Evolutionary conservation across 2,113 vertebrate genomes (phyloP).

Genomic region (Panurus biarmicus): DNA sequence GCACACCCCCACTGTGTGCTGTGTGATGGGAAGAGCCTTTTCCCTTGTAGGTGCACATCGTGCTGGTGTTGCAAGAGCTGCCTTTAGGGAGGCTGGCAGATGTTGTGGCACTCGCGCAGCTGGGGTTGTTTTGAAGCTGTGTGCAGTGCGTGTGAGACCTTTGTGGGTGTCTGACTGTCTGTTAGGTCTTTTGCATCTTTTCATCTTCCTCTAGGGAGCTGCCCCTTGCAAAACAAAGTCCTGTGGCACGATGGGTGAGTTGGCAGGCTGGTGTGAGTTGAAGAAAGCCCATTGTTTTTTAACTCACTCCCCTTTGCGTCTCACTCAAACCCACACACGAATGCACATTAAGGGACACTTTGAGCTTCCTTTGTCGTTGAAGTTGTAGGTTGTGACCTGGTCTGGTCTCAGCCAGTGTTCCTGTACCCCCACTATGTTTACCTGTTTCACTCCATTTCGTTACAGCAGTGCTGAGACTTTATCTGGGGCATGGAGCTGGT

Average conservation of each 20-base stretch:
- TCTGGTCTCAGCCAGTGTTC: not conserved
- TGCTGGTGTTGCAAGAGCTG: not conserved
- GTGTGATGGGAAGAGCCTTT: not conserved
- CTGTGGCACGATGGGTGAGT: accelerated
- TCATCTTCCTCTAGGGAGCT: not conserved
- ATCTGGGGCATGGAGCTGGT: not conserved
- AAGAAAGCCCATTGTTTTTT: not conserved
- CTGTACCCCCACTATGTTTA: accelerated
- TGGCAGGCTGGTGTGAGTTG: not conserved
- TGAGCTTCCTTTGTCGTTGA: not conserved
- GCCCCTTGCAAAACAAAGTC: not conserved
- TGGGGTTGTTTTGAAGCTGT: not conserved
- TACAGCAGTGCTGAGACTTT: not conserved
- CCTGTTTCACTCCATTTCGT: not conserved
- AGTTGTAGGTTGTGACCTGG: not conserved
- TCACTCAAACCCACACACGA: not conserved
- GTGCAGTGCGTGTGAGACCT: not conserved
- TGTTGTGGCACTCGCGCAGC: not conserved
- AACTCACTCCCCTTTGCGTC: not conserved
- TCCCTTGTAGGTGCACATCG: not conserved
- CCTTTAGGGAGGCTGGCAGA: not conserved
- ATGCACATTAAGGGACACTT: not conserved
- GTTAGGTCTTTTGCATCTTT: not conserved
- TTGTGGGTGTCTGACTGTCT: not conserved
- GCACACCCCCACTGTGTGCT: not conserved